Evolutionary conservation across 2,113 vertebrate genomes (phyloP), one percentile per base, ranked within the genome.

Genomic region (Podarcis raffonei): DNA sequence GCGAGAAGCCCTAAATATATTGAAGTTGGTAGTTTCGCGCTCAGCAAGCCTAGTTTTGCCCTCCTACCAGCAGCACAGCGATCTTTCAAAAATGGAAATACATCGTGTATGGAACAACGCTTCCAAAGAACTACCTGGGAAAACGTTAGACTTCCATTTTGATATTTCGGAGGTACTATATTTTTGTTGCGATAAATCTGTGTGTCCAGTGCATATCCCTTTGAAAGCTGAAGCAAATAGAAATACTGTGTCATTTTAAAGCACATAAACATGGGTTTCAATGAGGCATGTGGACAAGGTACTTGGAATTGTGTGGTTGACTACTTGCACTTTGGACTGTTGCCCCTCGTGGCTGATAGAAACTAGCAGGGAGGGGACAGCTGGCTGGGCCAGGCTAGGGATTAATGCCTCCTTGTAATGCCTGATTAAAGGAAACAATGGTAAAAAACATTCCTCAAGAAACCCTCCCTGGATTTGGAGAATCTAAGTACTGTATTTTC

Each of bases 81-180:
- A 99, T 90, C 97, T 99, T 78, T 98, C 98, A 86, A 98, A 99
- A 96, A 96, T 99, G 83, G 99, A 99, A 93, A 98, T 99, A 90
- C 98, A 99, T 95, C 97, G 98, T 35, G 97, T 98, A 39, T 99
- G 98, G 99, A 98, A 98, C 7, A 98, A 97, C 37, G 98, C 98
- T 4, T 98, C 99, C 32, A 99, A 99, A 94, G 99, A 98, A 69
- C 96, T 99, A 39, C 99, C 99, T 2, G 99, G 99, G 42, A 99
- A 99, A 95, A 99, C 98, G 3, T 95, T 99, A 89, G 99, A 99
- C 90, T 99, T 99, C 90, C 98, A 99, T 88, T 99, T 99, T 86
- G 99, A 99, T 95, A 99, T 99, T 91, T 99, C 99, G 32, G 98
- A 99, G 98, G 99, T 99, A 94, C 53, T 83, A 1, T 76, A 80